Percentiles rank a stretch among this genome's conserved stretches.
These are phyloP conservation scores for Halotydeus destructor DNA, from an alignment of 1,140 invertebrate genomes.

Conservation along the genomic window DNA sequence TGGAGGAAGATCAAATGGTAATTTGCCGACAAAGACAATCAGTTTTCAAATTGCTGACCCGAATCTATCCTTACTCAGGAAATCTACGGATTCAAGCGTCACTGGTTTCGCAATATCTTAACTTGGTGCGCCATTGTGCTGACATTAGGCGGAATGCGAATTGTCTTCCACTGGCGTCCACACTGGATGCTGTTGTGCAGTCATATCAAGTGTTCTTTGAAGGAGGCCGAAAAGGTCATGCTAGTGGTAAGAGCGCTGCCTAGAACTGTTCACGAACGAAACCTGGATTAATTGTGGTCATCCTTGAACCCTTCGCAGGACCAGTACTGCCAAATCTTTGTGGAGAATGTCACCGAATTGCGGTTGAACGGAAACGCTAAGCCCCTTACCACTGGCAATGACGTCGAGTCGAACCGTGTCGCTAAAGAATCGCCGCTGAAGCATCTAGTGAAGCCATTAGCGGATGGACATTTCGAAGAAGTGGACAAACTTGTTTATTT, in stretches of 20 bases:
- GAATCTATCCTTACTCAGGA: too few relatives aligned
- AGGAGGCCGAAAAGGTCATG: conserved; percentile 47
- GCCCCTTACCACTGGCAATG: too few relatives aligned
- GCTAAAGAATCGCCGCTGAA: too few relatives aligned
- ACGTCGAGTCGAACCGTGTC: too few relatives aligned
- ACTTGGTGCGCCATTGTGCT: conserved; percentile 40
- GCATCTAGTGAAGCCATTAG: background rate
- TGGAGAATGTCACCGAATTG: conserved; percentile 4
- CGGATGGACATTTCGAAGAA: conserved; percentile 24
- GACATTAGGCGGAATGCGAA: conserved; percentile 45
- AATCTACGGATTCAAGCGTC: conserved; percentile 39
- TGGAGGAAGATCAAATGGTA: conserved; percentile 46
- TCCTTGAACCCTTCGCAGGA: conserved; percentile 2
- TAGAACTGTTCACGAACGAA: too few relatives aligned
- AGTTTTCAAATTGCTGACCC: too few relatives aligned
- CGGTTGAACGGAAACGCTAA: too few relatives aligned
- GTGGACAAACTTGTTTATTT: conserved; percentile 39
- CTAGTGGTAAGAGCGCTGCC: conserved; percentile 40
- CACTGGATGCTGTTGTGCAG: conserved; percentile 50
- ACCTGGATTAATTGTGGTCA: too few relatives aligned
- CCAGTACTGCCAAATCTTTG: conserved; percentile 5
- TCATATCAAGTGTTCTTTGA: conserved; percentile 41
- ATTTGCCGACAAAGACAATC: too few relatives aligned
- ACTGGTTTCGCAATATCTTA: conserved; percentile 27
- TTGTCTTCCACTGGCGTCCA: conserved; percentile 71